Evolutionary conservation across 2,797 vertebrate genomes (phyloP).

Genomic region (Fratercula arctica): DNA sequence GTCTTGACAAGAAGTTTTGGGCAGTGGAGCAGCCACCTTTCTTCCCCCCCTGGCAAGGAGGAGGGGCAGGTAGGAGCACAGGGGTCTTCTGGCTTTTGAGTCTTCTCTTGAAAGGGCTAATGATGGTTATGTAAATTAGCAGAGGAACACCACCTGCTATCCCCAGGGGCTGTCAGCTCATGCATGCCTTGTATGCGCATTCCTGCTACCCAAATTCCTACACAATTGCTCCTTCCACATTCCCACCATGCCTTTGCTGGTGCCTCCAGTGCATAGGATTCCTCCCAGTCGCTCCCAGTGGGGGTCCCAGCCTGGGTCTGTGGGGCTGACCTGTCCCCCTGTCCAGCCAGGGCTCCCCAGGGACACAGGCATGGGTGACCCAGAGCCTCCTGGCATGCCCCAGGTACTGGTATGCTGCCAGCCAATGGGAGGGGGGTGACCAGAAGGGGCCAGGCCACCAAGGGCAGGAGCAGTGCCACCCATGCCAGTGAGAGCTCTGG

Average conservation of each 20-base stretch:
- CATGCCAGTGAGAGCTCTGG: neutral
- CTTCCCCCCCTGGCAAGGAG: neutral
- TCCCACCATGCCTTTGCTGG: neutral
- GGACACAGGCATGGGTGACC: neutral
- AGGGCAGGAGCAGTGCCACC: neutral
- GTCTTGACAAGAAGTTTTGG: neutral
- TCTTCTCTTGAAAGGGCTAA: neutral
- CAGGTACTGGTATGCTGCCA: rapidly evolving
- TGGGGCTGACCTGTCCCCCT: neutral
- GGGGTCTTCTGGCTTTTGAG: neutral
- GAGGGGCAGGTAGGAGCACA: neutral
- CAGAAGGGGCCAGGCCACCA: neutral
- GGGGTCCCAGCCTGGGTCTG: neutral
- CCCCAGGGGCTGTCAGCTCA: conserved; percentile 38
- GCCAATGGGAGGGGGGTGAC: neutral
- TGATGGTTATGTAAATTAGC: neutral
- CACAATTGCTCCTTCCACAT: neutral
- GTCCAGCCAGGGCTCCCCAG: neutral
- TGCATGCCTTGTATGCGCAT: conserved; percentile 50
- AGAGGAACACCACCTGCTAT: conserved; percentile 25
- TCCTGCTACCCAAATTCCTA: conserved; percentile 41
- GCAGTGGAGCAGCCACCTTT: neutral
- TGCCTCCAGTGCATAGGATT: rapidly evolving
- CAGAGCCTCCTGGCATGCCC: neutral
- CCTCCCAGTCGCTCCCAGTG: neutral